Evolutionary conservation across 2,888 invertebrate species (phyloP).

Genomic region (Schizaphis graminum): DNA sequence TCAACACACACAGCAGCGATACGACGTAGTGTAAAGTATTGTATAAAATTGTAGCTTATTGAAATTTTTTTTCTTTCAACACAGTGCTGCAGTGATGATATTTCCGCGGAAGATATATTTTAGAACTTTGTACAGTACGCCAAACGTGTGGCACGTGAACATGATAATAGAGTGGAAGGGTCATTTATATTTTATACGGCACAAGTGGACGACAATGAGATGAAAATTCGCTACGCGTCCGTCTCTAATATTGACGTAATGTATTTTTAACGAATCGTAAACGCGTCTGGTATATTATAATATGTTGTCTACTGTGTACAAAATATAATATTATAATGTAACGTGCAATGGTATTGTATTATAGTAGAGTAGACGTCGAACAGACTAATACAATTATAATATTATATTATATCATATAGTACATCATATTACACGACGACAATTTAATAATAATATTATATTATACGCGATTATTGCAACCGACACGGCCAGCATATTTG

Average conservation of each 20-base stretch:
- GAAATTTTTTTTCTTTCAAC: background rate
- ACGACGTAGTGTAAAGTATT: background rate
- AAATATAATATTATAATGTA: background rate
- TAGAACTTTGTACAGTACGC: background rate
- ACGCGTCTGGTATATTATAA: background rate
- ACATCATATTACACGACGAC: background rate
- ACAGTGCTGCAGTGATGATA: background rate
- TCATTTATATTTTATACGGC: background rate
- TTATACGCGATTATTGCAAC: background rate
- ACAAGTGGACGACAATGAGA: conserved; percentile 17
- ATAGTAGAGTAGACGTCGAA: background rate
- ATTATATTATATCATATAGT: background rate
- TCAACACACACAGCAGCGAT: background rate
- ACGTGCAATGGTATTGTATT: background rate
- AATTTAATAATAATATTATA: background rate
- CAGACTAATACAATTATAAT: background rate
- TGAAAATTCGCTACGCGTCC: conserved; percentile 32
- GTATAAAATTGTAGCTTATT: background rate
- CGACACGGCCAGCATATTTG: background rate
- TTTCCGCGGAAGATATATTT: background rate
- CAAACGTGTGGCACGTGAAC: background rate
- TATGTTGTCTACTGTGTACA: background rate
- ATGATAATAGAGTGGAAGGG: background rate
- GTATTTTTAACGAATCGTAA: conserved; percentile 35
- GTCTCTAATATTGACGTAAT: background rate